phyloP scores from a whole-genome alignment of 1,140 invertebrate species.

The Euwallacea fornicatus region DNA sequence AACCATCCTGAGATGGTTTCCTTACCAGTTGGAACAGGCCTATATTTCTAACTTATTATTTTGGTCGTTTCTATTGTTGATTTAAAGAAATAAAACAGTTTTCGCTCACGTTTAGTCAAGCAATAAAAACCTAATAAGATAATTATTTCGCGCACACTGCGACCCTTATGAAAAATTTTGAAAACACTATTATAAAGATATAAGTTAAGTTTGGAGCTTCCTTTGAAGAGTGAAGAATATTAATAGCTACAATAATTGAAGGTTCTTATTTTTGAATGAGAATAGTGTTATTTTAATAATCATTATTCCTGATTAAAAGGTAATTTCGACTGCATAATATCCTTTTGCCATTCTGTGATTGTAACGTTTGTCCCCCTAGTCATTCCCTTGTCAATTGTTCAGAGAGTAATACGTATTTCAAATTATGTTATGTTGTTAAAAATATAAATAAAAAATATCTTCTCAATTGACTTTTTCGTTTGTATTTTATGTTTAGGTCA shows the following conservation, averaged over 20 bases:
- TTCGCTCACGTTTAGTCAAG: too few species aligned
- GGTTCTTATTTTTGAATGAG: neutral
- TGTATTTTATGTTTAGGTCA: too few species aligned
- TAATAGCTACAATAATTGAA: neutral
- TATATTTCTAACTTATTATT: too few species aligned
- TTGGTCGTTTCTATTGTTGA: too few species aligned
- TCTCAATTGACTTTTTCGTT: too few species aligned
- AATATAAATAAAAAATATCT: too few species aligned
- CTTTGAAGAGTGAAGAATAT: neutral
- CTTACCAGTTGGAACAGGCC: too few species aligned
- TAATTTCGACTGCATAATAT: neutral
- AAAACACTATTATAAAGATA: neutral
- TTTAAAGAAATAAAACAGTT: too few species aligned
- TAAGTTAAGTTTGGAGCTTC: neutral
- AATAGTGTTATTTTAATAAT: neutral
- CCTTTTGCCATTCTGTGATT: conserved; percentile 1
- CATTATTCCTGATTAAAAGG: neutral
- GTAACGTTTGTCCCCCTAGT: neutral
- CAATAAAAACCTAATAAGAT: too few species aligned
- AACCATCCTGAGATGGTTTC: too few species aligned
- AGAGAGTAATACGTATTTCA: neutral
- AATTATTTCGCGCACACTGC: neutral
- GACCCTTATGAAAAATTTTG: neutral
- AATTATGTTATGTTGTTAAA: too few species aligned
- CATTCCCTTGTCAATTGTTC: conserved; percentile 1